These are phyloP conservation scores for Polyommatus icarus DNA, from an alignment of 2,888 invertebrate genomes.

Conservation along the genomic window DNA sequence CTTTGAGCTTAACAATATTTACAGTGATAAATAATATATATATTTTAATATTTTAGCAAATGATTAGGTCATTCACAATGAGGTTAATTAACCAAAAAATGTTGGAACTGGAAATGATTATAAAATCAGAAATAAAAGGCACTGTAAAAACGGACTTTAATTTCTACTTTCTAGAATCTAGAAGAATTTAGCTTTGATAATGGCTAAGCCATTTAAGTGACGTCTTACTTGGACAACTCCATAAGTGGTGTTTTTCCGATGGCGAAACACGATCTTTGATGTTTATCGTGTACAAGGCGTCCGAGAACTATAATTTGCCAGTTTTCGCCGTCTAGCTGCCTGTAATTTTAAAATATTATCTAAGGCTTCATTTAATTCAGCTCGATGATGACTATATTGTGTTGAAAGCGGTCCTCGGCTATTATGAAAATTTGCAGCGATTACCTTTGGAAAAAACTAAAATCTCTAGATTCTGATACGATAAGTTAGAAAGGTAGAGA, in stretches of 20 bases:
- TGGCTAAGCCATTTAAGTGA: slow-evolving; percentile 23
- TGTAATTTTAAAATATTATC: slow-evolving; percentile 68
- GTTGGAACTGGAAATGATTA: background rate
- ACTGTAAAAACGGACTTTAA: background rate
- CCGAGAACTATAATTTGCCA: slow-evolving; percentile 74
- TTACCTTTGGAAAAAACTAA: background rate
- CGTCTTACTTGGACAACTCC: slow-evolving; percentile 35
- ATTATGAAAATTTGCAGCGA: slow-evolving; percentile 35
- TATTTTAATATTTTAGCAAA: background rate
- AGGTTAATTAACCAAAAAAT: background rate
- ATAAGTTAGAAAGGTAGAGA: background rate
- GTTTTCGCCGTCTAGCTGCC: slow-evolving; percentile 72
- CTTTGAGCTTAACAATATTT: background rate
- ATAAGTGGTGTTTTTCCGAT: slow-evolving; percentile 61
- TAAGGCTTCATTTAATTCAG: slow-evolving; percentile 61
- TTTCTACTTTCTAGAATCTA: slow-evolving; percentile 3
- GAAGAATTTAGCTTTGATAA: background rate
- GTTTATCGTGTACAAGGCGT: slow-evolving; percentile 56
- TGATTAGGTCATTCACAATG: background rate
- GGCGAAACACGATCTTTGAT: slow-evolving; percentile 60
- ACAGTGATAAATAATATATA: background rate
- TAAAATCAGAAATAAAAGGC: background rate
- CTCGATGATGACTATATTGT: slow-evolving; percentile 7
- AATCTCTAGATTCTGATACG: background rate
- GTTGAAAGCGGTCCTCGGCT: background rate